These are phyloP conservation scores for Crotalus helleri DNA, from an alignment of 2,113 vertebrate genomes.

Conservation along the genomic window DNA sequence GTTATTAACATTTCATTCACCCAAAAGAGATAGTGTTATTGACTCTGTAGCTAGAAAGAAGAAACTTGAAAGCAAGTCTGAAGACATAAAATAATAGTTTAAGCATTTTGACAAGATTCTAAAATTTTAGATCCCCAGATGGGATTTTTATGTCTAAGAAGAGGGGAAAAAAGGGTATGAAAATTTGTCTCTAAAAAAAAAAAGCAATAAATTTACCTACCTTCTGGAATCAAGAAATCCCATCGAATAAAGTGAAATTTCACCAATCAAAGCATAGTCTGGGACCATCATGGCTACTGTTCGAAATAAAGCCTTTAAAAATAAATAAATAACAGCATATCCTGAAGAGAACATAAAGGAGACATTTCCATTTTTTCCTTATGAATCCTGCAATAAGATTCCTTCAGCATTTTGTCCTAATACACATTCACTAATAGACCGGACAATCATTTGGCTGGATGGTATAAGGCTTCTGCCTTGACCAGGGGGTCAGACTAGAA, in stretches of 20 bases:
- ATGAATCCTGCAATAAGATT: not conserved
- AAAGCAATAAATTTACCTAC: conserved; percentile 58
- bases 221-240: conserved; percentile 91
- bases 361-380: not conserved
- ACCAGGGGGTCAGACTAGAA: not conserved
- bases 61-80: not conserved
- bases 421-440: not conserved
- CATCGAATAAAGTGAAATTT: conserved; percentile 95
- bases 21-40: not conserved
- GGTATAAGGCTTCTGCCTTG: not conserved
- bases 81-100: not conserved
- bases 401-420: not conserved
- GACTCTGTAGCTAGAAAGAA: not conserved
- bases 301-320: conserved; percentile 82
- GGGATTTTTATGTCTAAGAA: not conserved
- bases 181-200: not conserved
- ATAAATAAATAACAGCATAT: conserved; percentile 7
- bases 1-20: not conserved
- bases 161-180: not conserved
- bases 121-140: not conserved
- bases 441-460: not conserved
- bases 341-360: too few species aligned
- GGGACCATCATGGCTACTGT: conserved; percentile 97
- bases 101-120: not conserved
- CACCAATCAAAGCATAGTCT: conserved; percentile 90